These are phyloP conservation scores for Keiferia lycopersicella DNA, from an alignment of 2,888 invertebrate species.

Conservation along the genomic window DNA sequence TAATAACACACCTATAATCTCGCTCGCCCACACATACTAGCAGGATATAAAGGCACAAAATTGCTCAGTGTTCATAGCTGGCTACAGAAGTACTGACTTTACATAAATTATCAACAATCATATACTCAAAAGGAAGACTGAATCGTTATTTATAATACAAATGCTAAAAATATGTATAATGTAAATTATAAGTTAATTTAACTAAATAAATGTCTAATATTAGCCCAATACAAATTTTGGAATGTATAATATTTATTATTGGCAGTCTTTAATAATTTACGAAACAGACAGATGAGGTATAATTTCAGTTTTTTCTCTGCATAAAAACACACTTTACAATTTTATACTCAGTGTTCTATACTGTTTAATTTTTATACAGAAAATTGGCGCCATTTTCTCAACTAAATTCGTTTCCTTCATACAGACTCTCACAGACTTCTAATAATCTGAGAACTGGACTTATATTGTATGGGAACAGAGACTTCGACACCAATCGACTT, in stretches of 20 bases:
- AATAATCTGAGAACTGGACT: conserved; percentile 91
- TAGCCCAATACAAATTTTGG: conserved; percentile 49
- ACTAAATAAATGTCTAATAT: conserved; percentile 22
- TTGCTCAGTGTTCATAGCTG: conserved; percentile 37
- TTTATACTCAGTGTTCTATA: neutral
- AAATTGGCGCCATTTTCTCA: conserved; percentile 58
- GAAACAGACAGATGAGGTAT: neutral
- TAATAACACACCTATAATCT: too few relatives aligned
- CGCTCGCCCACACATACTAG: neutral
- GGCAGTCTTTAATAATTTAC: conserved; percentile 47
- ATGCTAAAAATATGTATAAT: conserved; percentile 33
- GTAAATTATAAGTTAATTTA: conserved; percentile 14
- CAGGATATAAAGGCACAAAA: conserved; percentile 8
- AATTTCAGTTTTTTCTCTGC: neutral
- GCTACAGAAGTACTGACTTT: conserved; percentile 23
- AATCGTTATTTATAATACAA: conserved; percentile 40
- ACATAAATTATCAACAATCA: conserved; percentile 20
- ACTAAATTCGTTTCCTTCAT: conserved; percentile 91
- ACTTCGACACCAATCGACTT: conserved; percentile 89
- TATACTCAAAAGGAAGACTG: conserved; percentile 32
- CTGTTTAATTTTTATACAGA: neutral
- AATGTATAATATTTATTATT: conserved; percentile 50
- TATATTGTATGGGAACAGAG: conserved; percentile 94
- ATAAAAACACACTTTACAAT: neutral
- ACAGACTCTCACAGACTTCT: conserved; percentile 91